Percentiles rank a stretch among this genome's conserved stretches.
Evolutionary conservation across 92 coral and sea anemone genomes (phyloP).

Genomic region (Chrysogorgia sp.): DNA sequence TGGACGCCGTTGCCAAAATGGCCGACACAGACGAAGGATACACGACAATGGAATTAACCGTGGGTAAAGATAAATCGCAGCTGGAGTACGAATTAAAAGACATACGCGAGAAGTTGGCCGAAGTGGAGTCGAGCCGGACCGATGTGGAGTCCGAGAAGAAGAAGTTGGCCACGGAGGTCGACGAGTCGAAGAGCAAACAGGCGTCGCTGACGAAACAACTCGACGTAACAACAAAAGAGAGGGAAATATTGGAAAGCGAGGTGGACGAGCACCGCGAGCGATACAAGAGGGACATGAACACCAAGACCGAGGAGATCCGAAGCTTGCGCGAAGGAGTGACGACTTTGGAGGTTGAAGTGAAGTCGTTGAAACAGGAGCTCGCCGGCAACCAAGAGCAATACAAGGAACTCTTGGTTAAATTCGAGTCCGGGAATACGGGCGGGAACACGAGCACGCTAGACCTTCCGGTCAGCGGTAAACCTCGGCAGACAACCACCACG

Average conservation of each 20-base stretch:
- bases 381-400: slow-evolving; percentile 77
- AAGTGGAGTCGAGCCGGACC: slow-evolving; percentile 46
- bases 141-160: slow-evolving; percentile 60
- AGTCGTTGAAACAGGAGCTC: slow-evolving; percentile 64
- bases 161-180: slow-evolving; percentile 58
- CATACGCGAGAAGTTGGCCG: slow-evolving; percentile 45
- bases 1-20: background rate
- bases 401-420: slow-evolving; percentile 65
- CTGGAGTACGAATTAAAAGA: slow-evolving; percentile 59
- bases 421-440: slow-evolving; percentile 13
- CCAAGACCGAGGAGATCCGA: slow-evolving; percentile 65
- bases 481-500: slow-evolving; percentile 71
- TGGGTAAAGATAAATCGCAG: slow-evolving; percentile 58
- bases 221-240: slow-evolving; percentile 48
- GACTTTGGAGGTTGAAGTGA: slow-evolving; percentile 67
- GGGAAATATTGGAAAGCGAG: slow-evolving; percentile 61
- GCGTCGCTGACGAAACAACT: slow-evolving; percentile 49
- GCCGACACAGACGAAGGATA: slow-evolving; percentile 22
- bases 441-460: slow-evolving; percentile 67
- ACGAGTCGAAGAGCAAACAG: slow-evolving; percentile 46
- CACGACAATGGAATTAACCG: slow-evolving; percentile 19
- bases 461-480: slow-evolving; percentile 64
- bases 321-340: slow-evolving; percentile 60
- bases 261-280: slow-evolving; percentile 63
- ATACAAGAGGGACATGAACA: slow-evolving; percentile 54